phyloP scores from a whole-genome alignment of 2,888 invertebrate species.

The Sarcophaga caerulescens region DNA sequence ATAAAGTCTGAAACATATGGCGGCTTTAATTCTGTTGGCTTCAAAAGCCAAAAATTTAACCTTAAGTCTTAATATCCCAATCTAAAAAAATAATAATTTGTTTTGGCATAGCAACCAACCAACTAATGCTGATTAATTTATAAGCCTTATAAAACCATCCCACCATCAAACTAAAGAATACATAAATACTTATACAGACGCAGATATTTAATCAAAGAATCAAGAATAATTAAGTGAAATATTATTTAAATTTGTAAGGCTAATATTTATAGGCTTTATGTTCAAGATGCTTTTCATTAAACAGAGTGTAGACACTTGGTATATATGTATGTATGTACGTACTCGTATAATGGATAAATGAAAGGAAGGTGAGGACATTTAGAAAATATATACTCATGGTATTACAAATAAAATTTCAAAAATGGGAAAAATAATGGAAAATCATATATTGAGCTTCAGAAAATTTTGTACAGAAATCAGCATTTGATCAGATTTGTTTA shows the following conservation, averaged over 20 bases:
- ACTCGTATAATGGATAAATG: no score
- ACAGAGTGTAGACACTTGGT: no score
- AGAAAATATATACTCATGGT: no score
- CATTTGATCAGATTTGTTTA: no score
- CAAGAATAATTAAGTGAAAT: neutral
- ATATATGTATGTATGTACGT: no score
- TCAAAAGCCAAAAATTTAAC: slow-evolving; percentile 31
- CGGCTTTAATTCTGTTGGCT: slow-evolving; percentile 51
- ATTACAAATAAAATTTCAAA: no score
- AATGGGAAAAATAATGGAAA: no score
- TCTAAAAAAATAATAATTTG: slow-evolving; percentile 40
- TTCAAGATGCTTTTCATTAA: neutral
- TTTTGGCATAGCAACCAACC: slow-evolving; percentile 52
- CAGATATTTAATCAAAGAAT: neutral
- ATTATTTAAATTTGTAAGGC: neutral
- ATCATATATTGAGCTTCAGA: no score
- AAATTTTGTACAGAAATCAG: no score
- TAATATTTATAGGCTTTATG: neutral
- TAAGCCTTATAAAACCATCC: neutral
- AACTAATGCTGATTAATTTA: slow-evolving; percentile 61
- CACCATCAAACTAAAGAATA: neutral
- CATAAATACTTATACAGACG: neutral
- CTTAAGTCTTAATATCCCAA: slow-evolving; percentile 34
- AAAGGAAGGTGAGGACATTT: no score
- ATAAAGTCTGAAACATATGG: slow-evolving; percentile 26